Percentiles rank a stretch among this genome's conserved stretches.
Evolutionary conservation across 2,888 invertebrate species (phyloP).

Genomic region (Agrenia bidenticulata): DNA sequence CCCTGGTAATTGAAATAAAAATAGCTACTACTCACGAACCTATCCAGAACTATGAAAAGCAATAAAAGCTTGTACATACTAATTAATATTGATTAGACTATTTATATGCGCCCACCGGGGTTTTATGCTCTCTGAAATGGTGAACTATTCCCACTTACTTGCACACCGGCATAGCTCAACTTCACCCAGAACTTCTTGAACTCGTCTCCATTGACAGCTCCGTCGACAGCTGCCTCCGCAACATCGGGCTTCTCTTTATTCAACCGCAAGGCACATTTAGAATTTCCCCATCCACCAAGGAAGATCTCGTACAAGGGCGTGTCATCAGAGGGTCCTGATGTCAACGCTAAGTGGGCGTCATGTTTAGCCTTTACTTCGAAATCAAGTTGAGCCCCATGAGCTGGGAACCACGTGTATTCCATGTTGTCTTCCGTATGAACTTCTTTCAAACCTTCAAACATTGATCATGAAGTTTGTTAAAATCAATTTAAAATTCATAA

Average conservation of each 20-base stretch:
- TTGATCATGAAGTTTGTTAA: too few species aligned
- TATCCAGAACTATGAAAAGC: too few species aligned
- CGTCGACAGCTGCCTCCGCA: conserved; percentile 69
- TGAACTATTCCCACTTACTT: conserved; percentile 26
- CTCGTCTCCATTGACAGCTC: conserved; percentile 70
- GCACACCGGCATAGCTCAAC: conserved; percentile 64
- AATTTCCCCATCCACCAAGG: conserved; percentile 57
- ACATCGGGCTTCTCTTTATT: conserved; percentile 75
- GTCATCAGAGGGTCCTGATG: conserved; percentile 66
- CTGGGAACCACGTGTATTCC: conserved; percentile 78
- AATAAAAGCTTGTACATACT: too few species aligned
- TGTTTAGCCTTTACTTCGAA: conserved; percentile 77
- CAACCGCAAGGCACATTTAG: conserved; percentile 60
- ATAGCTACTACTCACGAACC: too few species aligned
- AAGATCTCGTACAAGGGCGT: conserved; percentile 82
- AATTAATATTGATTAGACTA: too few species aligned
- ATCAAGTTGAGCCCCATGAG: conserved; percentile 67
- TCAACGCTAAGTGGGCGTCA: conserved; percentile 83
- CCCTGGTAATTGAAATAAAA: too few species aligned
- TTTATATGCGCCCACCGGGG: not conserved
- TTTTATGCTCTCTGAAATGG: not conserved
- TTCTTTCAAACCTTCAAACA: conserved; percentile 60
- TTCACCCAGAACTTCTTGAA: conserved; percentile 82
- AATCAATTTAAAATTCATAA: too few species aligned
- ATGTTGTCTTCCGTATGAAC: conserved; percentile 75